These are phyloP conservation scores for Hermaeophaga mercurialis DNA, from an alignment of 2,888 invertebrate species.

Conservation along the genomic window DNA sequence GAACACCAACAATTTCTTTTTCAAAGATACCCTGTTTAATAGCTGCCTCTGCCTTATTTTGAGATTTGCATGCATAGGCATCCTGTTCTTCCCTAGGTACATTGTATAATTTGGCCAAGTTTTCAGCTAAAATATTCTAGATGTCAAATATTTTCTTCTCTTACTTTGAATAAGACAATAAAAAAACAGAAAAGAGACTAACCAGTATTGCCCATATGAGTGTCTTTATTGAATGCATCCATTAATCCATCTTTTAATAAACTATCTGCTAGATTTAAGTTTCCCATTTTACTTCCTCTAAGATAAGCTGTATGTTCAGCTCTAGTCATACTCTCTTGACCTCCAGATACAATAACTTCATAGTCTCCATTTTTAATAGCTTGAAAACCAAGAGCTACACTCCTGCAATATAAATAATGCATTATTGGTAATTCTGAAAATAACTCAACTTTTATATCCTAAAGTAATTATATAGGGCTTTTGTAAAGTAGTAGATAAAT, in stretches of 20 bases:
- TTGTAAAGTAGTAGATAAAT: no score
- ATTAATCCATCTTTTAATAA: slow-evolving; percentile 74
- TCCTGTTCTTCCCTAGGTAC: slow-evolving; percentile 75
- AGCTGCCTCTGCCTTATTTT: slow-evolving; percentile 67
- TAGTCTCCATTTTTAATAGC: slow-evolving; percentile 71
- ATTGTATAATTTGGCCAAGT: slow-evolving; percentile 67
- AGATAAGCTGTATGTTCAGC: slow-evolving; percentile 71
- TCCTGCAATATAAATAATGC: slow-evolving; percentile 53
- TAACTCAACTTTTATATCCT: no score
- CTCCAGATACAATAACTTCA: slow-evolving; percentile 74
- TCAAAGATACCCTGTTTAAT: slow-evolving; percentile 67
- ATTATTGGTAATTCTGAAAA: not conserved
- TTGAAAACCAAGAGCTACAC: slow-evolving; percentile 70
- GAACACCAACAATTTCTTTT: slow-evolving; percentile 74
- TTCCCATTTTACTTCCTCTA: slow-evolving; percentile 72
- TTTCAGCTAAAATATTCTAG: not conserved
- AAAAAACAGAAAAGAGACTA: no score
- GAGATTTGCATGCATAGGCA: slow-evolving; percentile 69
- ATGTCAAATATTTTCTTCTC: no score
- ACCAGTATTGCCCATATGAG: slow-evolving; percentile 84
- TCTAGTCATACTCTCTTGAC: slow-evolving; percentile 83
- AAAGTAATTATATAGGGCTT: no score
- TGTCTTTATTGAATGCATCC: slow-evolving; percentile 70
- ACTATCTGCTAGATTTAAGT: slow-evolving; percentile 66
- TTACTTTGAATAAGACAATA: no score